These are phyloP conservation scores for Peucedramus taeniatus DNA, from an alignment of 2,113 vertebrate genomes.

Conservation along the genomic window DNA sequence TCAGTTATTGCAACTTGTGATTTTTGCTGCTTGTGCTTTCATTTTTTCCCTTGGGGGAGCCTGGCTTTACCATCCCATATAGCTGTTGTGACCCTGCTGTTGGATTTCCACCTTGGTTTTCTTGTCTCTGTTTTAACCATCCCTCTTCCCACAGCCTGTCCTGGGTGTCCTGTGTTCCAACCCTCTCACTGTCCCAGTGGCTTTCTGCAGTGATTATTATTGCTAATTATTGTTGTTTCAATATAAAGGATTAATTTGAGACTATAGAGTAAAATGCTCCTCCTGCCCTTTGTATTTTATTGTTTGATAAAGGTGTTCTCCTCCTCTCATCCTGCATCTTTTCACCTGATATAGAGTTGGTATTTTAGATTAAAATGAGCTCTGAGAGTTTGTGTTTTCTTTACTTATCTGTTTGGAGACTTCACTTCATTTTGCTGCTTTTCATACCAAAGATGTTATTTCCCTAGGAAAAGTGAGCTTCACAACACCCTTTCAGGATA, in stretches of 20 bases:
- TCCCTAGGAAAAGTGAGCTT: background rate
- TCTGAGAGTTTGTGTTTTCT: background rate
- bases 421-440: conserved; percentile 13
- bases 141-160: fast-evolving
- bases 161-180: background rate
- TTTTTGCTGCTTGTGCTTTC: background rate
- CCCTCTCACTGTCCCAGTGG: background rate
- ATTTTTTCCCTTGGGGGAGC: background rate
- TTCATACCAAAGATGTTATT: conserved; percentile 7
- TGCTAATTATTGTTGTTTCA: background rate
- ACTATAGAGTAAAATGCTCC: background rate
- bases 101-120: background rate
- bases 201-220: background rate
- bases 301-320: background rate
- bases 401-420: background rate
- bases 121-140: background rate
- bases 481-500: background rate
- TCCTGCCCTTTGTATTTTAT: background rate
- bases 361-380: conserved; percentile 1
- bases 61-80: fast-evolving
- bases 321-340: background rate
- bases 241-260: background rate
- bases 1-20: background rate
- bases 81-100: background rate
- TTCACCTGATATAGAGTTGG: background rate